A percentile compares a stretch with the other conserved stretches of the same genome.
phyloP scores from a whole-genome alignment of 2,888 invertebrate genomes.

The Nemurella pictetii region DNA sequence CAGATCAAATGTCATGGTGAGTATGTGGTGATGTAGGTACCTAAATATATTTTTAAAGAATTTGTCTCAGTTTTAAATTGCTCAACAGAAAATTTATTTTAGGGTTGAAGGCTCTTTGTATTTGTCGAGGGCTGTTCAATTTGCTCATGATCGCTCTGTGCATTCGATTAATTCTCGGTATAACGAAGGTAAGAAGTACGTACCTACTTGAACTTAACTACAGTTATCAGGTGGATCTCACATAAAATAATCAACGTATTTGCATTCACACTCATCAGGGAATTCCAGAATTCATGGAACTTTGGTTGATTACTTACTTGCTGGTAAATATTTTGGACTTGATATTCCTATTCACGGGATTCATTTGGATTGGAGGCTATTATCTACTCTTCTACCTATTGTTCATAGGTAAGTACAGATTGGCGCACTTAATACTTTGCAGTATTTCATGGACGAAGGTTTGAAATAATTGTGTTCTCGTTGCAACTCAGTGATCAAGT shows the following conservation, averaged over 20 bases:
- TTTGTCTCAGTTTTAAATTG: not conserved
- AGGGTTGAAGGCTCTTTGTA: not conserved
- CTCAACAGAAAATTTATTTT: not conserved
- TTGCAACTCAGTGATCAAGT: not conserved
- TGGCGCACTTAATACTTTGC: no score
- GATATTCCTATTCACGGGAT: not conserved
- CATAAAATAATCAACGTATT: not conserved
- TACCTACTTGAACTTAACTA: not conserved
- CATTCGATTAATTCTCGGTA: not conserved
- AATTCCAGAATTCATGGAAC: not conserved
- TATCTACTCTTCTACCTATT: not conserved
- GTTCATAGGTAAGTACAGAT: slow-evolving; percentile 10
- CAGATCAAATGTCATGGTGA: slow-evolving; percentile 5
- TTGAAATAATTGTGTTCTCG: not conserved
- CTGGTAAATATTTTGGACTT: slow-evolving; percentile 1
- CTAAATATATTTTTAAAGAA: not conserved
- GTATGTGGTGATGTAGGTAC: not conserved
- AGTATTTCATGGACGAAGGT: no score
- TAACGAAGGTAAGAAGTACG: not conserved
- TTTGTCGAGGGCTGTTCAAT: slow-evolving; percentile 5
- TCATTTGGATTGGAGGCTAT: slow-evolving; percentile 16
- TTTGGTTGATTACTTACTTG: not conserved
- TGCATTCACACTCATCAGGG: not conserved
- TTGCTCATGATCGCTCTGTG: not conserved
- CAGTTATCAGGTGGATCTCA: not conserved